These are phyloP conservation scores for Orthosia gracilis DNA, from an alignment of 2,888 invertebrate genomes.

Conservation along the genomic window DNA sequence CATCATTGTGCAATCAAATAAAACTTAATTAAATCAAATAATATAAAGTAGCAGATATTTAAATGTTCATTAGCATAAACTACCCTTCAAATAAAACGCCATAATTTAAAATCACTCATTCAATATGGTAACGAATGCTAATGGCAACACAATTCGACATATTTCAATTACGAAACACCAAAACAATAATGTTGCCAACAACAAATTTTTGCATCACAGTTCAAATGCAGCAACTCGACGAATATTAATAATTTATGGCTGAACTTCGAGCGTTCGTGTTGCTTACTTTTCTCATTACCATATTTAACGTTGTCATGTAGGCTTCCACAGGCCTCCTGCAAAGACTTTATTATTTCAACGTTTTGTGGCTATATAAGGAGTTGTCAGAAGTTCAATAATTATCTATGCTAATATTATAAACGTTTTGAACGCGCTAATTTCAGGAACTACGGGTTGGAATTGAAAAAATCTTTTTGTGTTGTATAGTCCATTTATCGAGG, in stretches of 20 bases:
- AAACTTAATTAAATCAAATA: background rate
- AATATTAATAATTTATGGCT: slow-evolving; percentile 80
- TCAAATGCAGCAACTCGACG: slow-evolving; percentile 60
- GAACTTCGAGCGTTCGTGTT: slow-evolving; percentile 77
- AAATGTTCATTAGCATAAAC: slow-evolving; percentile 3
- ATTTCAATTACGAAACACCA: slow-evolving; percentile 38
- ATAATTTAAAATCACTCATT: slow-evolving; percentile 28
- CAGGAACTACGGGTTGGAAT: too few relatives aligned
- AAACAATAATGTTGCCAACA: slow-evolving; percentile 50
- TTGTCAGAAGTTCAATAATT: slow-evolving; percentile 31
- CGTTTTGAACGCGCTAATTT: too few relatives aligned
- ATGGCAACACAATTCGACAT: slow-evolving; percentile 19
- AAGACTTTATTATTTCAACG: slow-evolving; percentile 77
- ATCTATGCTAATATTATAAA: too few relatives aligned
- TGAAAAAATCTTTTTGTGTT: too few relatives aligned
- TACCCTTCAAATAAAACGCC: background rate
- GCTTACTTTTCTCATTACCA: slow-evolving; percentile 81
- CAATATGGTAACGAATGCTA: slow-evolving; percentile 24
- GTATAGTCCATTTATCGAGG: too few relatives aligned
- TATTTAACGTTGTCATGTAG: slow-evolving; percentile 81
- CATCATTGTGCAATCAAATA: background rate
- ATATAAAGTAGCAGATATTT: background rate
- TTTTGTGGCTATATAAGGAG: slow-evolving; percentile 52
- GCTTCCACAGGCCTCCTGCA: slow-evolving; percentile 63
- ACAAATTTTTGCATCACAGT: slow-evolving; percentile 47